These are phyloP conservation scores for Cochlearius cochlearius DNA, from an alignment of 2,113 vertebrate genomes.

Conservation along the genomic window DNA sequence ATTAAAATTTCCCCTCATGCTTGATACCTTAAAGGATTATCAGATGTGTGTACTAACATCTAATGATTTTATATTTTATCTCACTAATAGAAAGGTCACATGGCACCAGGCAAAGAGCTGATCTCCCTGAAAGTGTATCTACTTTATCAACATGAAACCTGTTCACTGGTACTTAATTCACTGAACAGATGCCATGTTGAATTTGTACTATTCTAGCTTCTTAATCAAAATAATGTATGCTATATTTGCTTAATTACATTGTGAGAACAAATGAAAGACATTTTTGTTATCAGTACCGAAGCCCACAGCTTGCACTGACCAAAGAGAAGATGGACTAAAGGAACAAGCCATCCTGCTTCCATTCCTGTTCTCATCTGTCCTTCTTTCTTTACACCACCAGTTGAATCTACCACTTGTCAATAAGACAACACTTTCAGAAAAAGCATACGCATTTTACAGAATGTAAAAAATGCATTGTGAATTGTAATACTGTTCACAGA, in stretches of 20 bases:
- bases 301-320: not conserved
- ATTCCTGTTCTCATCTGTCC: not conserved
- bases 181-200: not conserved
- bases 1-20: not conserved
- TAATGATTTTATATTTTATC: not conserved
- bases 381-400: not conserved
- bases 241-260: not conserved
- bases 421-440: not conserved
- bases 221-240: not conserved
- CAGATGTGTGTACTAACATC: not conserved
- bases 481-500: not conserved
- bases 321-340: not conserved
- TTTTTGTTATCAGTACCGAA: not conserved
- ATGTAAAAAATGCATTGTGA: not conserved
- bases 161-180: not conserved
- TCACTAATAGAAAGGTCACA: not conserved
- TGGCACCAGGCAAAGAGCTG: not conserved
- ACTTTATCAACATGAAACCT: not conserved
- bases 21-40: not conserved
- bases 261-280: not conserved
- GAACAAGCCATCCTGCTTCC: not conserved
- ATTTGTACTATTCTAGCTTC: not conserved
- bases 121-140: not conserved
- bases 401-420: not conserved
- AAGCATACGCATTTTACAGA: not conserved